A percentile compares a stretch with the other conserved stretches of the same genome.
phyloP scores from a whole-genome alignment of 2,888 invertebrate genomes.

The Caprella mutica region DNA sequence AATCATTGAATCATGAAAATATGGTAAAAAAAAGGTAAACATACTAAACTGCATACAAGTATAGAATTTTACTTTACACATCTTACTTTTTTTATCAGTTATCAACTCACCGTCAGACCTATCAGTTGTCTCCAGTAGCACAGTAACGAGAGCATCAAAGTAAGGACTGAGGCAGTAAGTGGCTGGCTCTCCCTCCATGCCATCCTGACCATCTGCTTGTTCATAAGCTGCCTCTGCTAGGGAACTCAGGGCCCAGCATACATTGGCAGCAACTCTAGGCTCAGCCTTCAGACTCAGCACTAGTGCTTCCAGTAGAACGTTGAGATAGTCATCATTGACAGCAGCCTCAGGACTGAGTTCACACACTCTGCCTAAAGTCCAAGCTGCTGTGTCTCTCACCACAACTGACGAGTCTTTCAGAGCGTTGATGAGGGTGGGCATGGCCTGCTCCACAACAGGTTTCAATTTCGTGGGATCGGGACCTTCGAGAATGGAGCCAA shows the following conservation, averaged over 20 bases:
- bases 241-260: conserved; percentile 98
- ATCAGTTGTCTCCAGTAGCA: conserved; percentile 87
- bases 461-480: conserved; percentile 75
- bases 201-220: conserved; percentile 51
- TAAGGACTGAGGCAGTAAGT: conserved; percentile 88
- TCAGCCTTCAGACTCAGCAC: conserved; percentile 53
- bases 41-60: no score
- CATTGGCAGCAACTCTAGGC: conserved; percentile 92
- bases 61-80: no score
- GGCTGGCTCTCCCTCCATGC: conserved; percentile 53
- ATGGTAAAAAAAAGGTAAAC: no score
- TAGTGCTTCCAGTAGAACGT: conserved; percentile 46
- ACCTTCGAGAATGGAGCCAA: conserved; percentile 80
- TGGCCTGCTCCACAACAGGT: conserved; percentile 88
- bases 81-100: no score
- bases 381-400: conserved; percentile 93
- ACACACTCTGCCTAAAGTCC: conserved; percentile 96
- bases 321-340: conserved; percentile 71
- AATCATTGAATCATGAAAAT: no score
- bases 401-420: conserved; percentile 90
- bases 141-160: conserved; percentile 85
- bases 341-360: conserved; percentile 93
- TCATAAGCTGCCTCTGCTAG: conserved; percentile 95
- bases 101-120: conserved; percentile 88
- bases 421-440: conserved; percentile 85